phyloP scores from a whole-genome alignment of 2,113 vertebrate genomes.

The Seriola dumerili region DNA sequence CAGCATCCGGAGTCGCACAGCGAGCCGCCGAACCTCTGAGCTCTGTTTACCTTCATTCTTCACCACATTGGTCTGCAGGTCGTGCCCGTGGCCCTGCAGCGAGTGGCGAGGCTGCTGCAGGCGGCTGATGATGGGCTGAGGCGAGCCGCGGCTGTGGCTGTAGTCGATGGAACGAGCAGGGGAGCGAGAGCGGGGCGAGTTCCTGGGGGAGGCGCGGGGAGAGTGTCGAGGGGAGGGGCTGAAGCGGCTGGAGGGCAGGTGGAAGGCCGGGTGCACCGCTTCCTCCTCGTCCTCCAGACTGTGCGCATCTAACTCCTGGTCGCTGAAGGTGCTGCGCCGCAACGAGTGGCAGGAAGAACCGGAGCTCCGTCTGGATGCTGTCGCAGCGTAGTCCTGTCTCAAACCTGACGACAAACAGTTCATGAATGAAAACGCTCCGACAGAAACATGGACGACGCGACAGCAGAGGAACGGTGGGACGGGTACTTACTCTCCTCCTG shows the following conservation, averaged over 20 bases:
- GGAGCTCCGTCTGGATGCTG: constrained; percentile 95
- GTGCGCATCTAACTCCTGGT: constrained; percentile 97
- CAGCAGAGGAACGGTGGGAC: neutral
- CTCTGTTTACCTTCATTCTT: constrained; percentile 93
- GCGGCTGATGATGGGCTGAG: constrained; percentile 95
- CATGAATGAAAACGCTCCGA: neutral
- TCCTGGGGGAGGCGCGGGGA: constrained; percentile 93
- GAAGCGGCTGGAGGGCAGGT: constrained; percentile 91
- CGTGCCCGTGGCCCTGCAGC: constrained; percentile 92
- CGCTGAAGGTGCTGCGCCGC: constrained; percentile 94
- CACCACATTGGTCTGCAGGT: constrained; percentile 92
- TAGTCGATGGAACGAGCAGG: constrained; percentile 95
- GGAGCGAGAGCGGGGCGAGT: constrained; percentile 95
- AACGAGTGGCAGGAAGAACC: constrained; percentile 97
- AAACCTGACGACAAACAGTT: constrained; percentile 85
- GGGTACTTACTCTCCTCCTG: constrained; percentile 93
- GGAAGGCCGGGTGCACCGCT: constrained; percentile 88
- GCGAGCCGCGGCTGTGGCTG: constrained; percentile 87
- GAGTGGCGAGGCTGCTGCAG: constrained; percentile 97
- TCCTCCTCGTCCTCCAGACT: constrained; percentile 98
- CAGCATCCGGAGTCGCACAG: neutral
- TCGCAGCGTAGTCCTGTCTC: constrained; percentile 96
- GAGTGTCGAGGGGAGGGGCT: constrained; percentile 96
- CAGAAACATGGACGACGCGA: neutral
- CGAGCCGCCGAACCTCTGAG: too few species aligned